A percentile compares a stretch with the other conserved stretches of the same genome.
These are phyloP conservation scores for Ctenopoma multispine DNA, from an alignment of 2,797 vertebrate genomes.

Conservation along the genomic window DNA sequence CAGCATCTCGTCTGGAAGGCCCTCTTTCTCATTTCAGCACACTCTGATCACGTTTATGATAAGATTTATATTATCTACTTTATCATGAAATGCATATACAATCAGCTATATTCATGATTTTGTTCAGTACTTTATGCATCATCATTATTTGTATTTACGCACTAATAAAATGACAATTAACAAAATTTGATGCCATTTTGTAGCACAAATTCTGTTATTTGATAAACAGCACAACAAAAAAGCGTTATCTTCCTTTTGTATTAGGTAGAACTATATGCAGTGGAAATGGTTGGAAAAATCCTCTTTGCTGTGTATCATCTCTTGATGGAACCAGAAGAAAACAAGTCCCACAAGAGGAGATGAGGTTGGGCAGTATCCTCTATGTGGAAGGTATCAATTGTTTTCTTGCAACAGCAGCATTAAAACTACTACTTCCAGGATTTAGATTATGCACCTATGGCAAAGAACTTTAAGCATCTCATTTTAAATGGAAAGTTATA, in stretches of 20 bases:
- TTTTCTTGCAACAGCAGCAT: background rate
- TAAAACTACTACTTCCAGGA: background rate
- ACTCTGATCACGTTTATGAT: too few relatives aligned
- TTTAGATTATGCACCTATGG: background rate
- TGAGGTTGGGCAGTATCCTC: background rate
- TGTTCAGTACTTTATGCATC: background rate
- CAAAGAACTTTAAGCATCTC: background rate
- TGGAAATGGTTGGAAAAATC: background rate
- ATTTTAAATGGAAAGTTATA: background rate
- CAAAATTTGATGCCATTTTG: background rate
- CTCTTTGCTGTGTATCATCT: background rate
- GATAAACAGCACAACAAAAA: background rate
- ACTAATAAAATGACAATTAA: slow-evolving; percentile 1
- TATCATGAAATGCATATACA: background rate
- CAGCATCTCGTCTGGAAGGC: slow-evolving; percentile 11
- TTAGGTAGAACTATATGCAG: background rate
- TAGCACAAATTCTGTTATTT: background rate
- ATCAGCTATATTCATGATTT: background rate
- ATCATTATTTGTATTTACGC: background rate
- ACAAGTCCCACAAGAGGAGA: background rate
- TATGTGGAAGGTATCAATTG: background rate
- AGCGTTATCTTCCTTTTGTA: background rate
- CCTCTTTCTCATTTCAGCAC: too few relatives aligned
- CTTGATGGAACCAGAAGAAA: background rate
- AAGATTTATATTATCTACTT: slow-evolving; percentile 11